Percentiles rank a stretch among this genome's conserved stretches.
phyloP scores from a whole-genome alignment of 2,113 vertebrate genomes.

The Seriola aureovittata region DNA sequence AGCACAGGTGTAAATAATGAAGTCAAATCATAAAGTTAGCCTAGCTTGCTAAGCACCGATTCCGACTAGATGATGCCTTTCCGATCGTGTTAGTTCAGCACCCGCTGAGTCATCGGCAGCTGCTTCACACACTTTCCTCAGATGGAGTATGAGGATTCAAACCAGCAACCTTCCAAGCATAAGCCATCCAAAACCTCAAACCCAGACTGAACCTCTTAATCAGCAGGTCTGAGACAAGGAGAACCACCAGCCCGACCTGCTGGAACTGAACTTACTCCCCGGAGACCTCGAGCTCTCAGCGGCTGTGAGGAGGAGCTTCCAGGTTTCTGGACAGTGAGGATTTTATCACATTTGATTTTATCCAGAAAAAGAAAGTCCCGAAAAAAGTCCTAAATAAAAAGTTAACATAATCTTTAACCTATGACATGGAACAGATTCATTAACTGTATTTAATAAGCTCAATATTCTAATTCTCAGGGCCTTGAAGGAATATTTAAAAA shows the following conservation, averaged over 20 bases:
- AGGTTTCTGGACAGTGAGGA: conserved; percentile 18
- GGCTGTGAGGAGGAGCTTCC: conserved; percentile 21
- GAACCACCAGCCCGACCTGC: conserved; percentile 22
- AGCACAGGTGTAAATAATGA: too few species aligned
- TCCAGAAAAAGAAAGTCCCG: neutral
- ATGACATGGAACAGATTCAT: too few species aligned
- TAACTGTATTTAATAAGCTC: too few species aligned
- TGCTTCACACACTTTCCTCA: neutral
- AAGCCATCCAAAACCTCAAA: conserved; percentile 34
- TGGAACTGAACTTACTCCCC: neutral
- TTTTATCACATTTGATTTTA: neutral
- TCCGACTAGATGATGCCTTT: too few species aligned
- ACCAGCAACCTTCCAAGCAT: conserved; percentile 36
- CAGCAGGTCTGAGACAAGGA: conserved; percentile 11
- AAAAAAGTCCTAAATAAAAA: neutral
- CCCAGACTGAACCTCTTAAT: conserved; percentile 14
- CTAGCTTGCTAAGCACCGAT: too few species aligned
- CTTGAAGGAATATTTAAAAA: too few species aligned
- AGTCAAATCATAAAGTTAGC: too few species aligned
- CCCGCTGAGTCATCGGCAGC: conserved; percentile 1
- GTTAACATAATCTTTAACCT: too few species aligned
- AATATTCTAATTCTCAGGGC: too few species aligned
- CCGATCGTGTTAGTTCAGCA: too few species aligned
- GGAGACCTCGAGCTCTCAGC: neutral
- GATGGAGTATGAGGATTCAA: conserved; percentile 14